Evolutionary conservation across 2,113 vertebrate species (phyloP).

Genomic region (Laticauda laticaudata): DNA sequence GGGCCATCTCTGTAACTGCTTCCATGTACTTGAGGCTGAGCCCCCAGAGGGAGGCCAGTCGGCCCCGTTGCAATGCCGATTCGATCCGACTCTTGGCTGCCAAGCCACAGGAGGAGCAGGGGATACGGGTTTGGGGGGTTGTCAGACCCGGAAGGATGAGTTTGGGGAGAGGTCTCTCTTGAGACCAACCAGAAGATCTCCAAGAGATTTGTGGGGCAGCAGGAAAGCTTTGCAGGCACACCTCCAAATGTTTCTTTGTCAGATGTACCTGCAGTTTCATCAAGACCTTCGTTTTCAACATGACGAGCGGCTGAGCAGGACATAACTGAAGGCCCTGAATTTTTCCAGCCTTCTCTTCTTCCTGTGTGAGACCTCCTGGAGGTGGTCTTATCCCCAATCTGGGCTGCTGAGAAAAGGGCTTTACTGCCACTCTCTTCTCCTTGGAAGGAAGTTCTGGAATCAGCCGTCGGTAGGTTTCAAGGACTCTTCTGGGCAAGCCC

Average conservation of each 20-base stretch:
- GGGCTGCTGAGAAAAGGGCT: neutral
- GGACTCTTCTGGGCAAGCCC: neutral
- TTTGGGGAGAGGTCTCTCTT: neutral
- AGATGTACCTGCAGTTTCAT: neutral
- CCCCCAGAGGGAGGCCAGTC: neutral
- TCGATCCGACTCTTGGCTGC: neutral
- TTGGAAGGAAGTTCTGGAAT: neutral
- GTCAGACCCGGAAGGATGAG: neutral
- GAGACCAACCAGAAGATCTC: neutral
- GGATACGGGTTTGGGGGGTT: neutral
- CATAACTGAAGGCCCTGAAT: neutral
- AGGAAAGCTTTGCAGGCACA: neutral
- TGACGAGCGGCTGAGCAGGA: neutral
- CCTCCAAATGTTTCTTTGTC: slow-evolving; percentile 3
- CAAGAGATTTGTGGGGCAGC: neutral
- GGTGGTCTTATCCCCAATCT: neutral
- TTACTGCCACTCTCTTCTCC: neutral
- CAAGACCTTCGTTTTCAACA: neutral
- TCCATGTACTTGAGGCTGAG: neutral
- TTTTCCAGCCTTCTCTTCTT: neutral
- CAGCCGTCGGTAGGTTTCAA: neutral
- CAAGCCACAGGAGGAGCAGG: neutral
- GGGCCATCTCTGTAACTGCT: neutral
- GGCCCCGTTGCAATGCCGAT: neutral
- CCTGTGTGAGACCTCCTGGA: neutral